phyloP scores from a whole-genome alignment of 2,113 vertebrate genomes.

The Erpornis zantholeuca region DNA sequence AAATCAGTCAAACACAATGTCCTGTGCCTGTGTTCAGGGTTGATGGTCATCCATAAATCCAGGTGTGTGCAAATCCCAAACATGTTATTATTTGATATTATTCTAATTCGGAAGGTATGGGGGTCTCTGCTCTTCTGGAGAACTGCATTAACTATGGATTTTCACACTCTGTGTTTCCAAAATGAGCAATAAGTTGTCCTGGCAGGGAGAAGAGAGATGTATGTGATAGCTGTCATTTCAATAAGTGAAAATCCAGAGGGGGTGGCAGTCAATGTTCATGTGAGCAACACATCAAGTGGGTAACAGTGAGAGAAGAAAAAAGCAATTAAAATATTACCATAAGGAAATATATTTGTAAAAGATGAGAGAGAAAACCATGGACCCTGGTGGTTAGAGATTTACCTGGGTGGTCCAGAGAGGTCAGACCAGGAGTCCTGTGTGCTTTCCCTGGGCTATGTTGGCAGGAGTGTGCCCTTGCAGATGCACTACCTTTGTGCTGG shows the following conservation, averaged over 20 bases:
- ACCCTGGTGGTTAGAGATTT: not conserved
- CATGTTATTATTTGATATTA: not conserved
- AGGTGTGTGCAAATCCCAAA: not conserved
- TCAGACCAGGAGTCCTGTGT: not conserved
- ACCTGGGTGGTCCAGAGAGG: not conserved
- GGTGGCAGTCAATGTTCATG: not conserved
- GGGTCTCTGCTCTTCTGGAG: not conserved
- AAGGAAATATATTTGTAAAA: not conserved
- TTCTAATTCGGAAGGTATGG: not conserved
- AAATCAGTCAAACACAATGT: rapidly evolving
- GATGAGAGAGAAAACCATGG: not conserved
- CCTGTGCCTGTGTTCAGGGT: not conserved
- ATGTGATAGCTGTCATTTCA: not conserved
- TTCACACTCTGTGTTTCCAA: not conserved
- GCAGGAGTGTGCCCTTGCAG: not conserved
- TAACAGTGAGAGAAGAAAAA: rapidly evolving
- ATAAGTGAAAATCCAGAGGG: not conserved
- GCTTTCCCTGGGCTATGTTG: not conserved
- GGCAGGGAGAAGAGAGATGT: not conserved
- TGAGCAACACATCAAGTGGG: not conserved
- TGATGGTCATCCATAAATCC: not conserved
- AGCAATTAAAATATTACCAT: not conserved
- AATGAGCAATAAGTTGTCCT: not conserved
- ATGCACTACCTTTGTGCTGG: not conserved
- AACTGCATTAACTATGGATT: not conserved